A percentile compares a stretch with the other conserved stretches of the same genome.
These are phyloP conservation scores for Sternarchorhynchus goeldii DNA, from an alignment of 2,797 vertebrate species.

Conservation along the genomic window DNA sequence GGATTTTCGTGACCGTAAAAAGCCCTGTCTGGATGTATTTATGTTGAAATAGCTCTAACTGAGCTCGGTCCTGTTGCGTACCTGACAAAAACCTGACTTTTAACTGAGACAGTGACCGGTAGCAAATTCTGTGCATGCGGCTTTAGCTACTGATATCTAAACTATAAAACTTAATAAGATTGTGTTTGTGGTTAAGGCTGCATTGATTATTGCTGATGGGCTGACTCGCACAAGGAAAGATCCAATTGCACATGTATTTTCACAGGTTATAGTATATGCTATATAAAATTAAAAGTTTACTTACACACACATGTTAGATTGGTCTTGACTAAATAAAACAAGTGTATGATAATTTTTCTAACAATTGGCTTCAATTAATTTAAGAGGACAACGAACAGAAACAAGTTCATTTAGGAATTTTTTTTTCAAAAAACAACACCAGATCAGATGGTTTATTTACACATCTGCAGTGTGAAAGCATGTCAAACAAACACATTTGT, in stretches of 20 bases:
- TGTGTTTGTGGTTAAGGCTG: not conserved
- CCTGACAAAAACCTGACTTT: too few species aligned
- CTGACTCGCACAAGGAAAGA: not conserved
- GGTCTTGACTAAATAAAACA: too few species aligned
- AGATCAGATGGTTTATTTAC: too few species aligned
- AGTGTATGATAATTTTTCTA: too few species aligned
- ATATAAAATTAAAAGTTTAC: too few species aligned
- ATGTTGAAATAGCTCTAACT: too few species aligned
- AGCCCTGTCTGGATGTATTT: not conserved
- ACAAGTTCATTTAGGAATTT: too few species aligned
- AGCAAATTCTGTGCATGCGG: not conserved
- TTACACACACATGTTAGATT: too few species aligned
- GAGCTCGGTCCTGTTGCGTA: not conserved
- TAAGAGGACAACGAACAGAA: too few species aligned
- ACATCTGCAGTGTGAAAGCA: not conserved
- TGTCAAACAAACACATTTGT: not conserved
- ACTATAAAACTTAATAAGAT: constrained; percentile 2
- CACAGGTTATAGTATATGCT: too few species aligned
- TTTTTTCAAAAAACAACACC: too few species aligned
- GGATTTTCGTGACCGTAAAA: not conserved
- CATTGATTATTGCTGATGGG: constrained; percentile 9
- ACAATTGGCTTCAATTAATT: too few species aligned
- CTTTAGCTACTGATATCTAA: not conserved
- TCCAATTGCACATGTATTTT: not conserved
- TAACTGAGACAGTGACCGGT: not conserved